Conservation (phyloP, 2,113 vertebrate species). For the Alaudala cheleensis region DNA sequence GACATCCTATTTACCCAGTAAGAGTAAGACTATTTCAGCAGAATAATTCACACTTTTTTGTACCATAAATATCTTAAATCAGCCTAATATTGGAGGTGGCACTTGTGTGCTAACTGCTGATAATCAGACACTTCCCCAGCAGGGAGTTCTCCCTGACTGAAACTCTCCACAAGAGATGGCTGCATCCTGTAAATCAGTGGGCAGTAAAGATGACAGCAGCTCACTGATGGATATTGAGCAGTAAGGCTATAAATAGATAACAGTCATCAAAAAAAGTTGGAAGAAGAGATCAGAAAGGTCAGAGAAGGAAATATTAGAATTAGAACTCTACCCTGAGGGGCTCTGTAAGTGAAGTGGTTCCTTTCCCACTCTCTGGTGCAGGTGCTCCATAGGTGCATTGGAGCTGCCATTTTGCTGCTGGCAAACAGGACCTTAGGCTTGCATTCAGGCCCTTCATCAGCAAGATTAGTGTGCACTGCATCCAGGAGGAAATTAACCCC, state of each 20-base stretch:
- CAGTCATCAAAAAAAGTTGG: background rate
- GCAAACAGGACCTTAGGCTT: constrained; percentile 58
- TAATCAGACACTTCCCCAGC: background rate
- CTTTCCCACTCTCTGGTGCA: background rate
- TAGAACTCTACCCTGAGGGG: background rate
- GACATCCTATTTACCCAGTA: background rate
- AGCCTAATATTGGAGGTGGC: background rate
- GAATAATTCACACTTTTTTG: background rate
- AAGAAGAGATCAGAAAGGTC: background rate
- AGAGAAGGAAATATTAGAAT: background rate
- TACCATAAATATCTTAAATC: background rate
- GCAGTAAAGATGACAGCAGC: background rate
- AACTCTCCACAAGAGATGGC: background rate
- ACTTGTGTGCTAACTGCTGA: background rate
- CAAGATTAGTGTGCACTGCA: constrained; percentile 33
- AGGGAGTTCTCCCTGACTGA: background rate
- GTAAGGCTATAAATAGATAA: background rate
- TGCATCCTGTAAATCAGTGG: background rate
- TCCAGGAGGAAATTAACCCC: constrained; percentile 54
- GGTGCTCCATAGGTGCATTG: background rate
- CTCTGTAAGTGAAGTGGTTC: background rate
- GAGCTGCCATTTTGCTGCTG: constrained; percentile 2
- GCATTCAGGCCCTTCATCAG: constrained; percentile 29
- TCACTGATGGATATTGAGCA: background rate
- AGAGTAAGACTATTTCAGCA: background rate